Conservation (phyloP, 2,113 vertebrate species). For the Pseudolaguvia tuberculata region DNA sequence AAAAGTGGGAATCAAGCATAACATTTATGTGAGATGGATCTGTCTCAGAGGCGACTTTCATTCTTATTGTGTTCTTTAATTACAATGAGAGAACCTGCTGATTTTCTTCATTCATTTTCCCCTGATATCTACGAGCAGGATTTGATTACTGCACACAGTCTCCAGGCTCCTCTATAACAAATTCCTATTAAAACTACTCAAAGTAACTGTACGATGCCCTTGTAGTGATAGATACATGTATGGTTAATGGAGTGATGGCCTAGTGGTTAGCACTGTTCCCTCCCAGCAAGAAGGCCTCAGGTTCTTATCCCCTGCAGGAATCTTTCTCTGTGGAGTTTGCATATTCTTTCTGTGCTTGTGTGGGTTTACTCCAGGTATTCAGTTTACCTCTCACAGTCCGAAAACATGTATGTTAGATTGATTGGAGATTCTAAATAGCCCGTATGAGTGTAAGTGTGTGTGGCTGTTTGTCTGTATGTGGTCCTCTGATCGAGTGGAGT, state of each 20-base stretch:
- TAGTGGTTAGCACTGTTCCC: too few relatives aligned
- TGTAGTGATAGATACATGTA: neutral
- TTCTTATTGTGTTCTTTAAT: conserved; percentile 43
- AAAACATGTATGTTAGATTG: too few relatives aligned
- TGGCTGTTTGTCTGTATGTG: too few relatives aligned
- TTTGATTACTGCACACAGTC: neutral
- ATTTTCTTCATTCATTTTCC: conserved; percentile 19
- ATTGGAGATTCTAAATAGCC: too few relatives aligned
- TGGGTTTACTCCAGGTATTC: too few relatives aligned
- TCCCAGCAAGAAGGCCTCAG: too few relatives aligned
- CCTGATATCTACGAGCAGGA: conserved; percentile 12
- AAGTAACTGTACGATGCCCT: neutral
- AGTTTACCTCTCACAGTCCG: too few relatives aligned
- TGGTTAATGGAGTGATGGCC: neutral
- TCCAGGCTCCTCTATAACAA: conserved; percentile 13
- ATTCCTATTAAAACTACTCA: neutral
- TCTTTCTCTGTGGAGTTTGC: too few relatives aligned
- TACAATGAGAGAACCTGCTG: conserved; percentile 20
- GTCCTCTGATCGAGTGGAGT: too few relatives aligned
- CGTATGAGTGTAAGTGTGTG: too few relatives aligned
- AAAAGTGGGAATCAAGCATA: neutral
- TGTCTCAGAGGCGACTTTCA: conserved; percentile 25
- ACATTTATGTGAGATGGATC: neutral
- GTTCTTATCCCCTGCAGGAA: too few relatives aligned
- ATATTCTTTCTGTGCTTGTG: too few relatives aligned